Conservation (phyloP, 2,888 invertebrate species). For the Dastarcus helophoroides region DNA sequence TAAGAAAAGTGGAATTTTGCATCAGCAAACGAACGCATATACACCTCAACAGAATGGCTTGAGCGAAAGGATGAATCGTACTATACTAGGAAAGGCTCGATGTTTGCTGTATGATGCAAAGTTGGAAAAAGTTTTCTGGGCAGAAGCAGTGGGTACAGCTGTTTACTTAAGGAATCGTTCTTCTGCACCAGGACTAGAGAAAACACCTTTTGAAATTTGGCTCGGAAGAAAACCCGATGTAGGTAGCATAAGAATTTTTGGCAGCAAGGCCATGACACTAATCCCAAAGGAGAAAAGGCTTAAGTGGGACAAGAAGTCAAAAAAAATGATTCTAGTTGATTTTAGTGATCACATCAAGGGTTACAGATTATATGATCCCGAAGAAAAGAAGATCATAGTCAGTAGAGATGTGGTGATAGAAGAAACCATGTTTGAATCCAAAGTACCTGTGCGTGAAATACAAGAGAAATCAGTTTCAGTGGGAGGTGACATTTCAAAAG, state of each 20-base stretch:
- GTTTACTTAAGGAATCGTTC: constrained; percentile 15
- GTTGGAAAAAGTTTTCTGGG: constrained; percentile 20
- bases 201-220: constrained; percentile 17
- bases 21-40: constrained; percentile 13
- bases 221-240: constrained; percentile 14
- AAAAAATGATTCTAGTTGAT: constrained; percentile 13
- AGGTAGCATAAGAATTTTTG: constrained; percentile 14
- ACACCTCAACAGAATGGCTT: constrained; percentile 12
- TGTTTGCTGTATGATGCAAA: constrained; percentile 13
- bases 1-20: constrained; percentile 12
- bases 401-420: constrained; percentile 10
- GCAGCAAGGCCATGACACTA: constrained; percentile 14
- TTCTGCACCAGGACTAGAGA: constrained; percentile 12
- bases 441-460: constrained; percentile 6
- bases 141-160: constrained; percentile 20
- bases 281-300: constrained; percentile 15
- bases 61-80: constrained; percentile 10
- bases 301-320: constrained; percentile 16
- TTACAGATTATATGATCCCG: constrained; percentile 14
- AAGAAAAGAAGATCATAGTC: constrained; percentile 6
- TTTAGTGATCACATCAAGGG: constrained; percentile 13
- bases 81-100: constrained; percentile 11
- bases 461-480: constrained; percentile 9
- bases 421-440: constrained; percentile 7
- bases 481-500: constrained; percentile 8